These are phyloP conservation scores for Philaethria dido DNA, from an alignment of 2,888 invertebrate genomes.

Conservation along the genomic window DNA sequence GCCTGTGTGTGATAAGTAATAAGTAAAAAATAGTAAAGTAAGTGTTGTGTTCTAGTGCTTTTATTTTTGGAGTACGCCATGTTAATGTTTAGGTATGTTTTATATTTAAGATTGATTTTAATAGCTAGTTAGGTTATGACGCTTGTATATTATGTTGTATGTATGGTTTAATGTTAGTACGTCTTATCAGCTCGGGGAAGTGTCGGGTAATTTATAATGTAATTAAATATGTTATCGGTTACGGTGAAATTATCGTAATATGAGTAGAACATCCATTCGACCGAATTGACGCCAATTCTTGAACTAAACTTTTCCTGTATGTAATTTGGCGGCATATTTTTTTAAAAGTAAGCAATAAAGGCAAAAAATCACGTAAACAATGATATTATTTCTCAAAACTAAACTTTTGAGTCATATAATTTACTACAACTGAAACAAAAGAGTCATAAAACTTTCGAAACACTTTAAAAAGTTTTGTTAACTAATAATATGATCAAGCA, in stretches of 20 bases:
- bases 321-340: slow-evolving; percentile 33
- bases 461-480: slow-evolving; percentile 26
- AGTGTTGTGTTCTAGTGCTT: slow-evolving; percentile 78
- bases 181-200: slow-evolving; percentile 73
- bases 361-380: slow-evolving; percentile 44
- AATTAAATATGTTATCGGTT: slow-evolving; percentile 76
- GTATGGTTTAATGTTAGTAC: slow-evolving; percentile 61
- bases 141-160: slow-evolving; percentile 45
- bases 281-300: slow-evolving; percentile 49
- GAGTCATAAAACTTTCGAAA: slow-evolving; percentile 41
- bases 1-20: slow-evolving; percentile 81
- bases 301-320: slow-evolving; percentile 19
- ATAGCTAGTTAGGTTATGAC: slow-evolving; percentile 21
- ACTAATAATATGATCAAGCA: slow-evolving; percentile 22
- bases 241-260: slow-evolving; percentile 55
- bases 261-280: slow-evolving; percentile 49
- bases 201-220: slow-evolving; percentile 79
- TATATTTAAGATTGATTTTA: slow-evolving; percentile 25
- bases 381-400: slow-evolving; percentile 30
- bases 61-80: slow-evolving; percentile 79
- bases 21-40: no score
- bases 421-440: slow-evolving; percentile 33
- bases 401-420: slow-evolving; percentile 25
- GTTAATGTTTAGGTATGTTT: slow-evolving; percentile 81
- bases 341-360: slow-evolving; percentile 28